Base-by-base conservation (phyloP, 2,888 invertebrate genomes). In the Tuta absoluta region DNA sequence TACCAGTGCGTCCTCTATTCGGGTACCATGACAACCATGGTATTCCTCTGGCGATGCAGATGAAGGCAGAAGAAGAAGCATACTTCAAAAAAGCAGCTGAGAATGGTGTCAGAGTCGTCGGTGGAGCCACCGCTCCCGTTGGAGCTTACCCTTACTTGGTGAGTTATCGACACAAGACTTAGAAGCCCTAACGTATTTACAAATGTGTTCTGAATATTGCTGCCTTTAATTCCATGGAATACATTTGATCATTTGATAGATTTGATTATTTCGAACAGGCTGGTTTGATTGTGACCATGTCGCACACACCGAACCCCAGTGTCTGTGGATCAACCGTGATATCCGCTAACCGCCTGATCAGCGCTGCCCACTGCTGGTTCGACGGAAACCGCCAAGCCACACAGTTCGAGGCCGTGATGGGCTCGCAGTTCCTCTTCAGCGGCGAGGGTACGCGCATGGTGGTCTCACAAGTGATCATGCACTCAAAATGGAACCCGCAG, bases 361-460 rank as follows among this genome's bases (percentile, higher is more conserved):
- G 80, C 0, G 81, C 80, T 0, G 81, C 80, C 0, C 80, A 81
- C 68, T 81, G 81, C 72, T 81, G 81, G 81, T 70, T 66, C 60
- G 77, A 79, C 21, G 75, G 75, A 5, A 0, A n/a, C 14, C 64
- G 66, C 58, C 77, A 77, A 28, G 81, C 76, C 1, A 69, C 64
- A 38, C 71, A 71, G 67, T 74, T 79, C 68, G 65, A 67, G 0
- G 78, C 77, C 5, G 76, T 79, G 3, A 69, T 81, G 2, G 81
- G 79, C 21, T 74, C 79, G 3, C 69, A 72, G 37, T 72, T 67
- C 37, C 72, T 79, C 10, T 80, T 76, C 75, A 65, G 10, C n/a
- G 82, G 80, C 0, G 57, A 33, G 8, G 84, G 83, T 24, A 72
- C 65, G 1, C 75, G 85, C 19, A 74, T 85, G 24, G 37, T 71